Evolutionary conservation across 2,113 vertebrate species (phyloP).

Genomic region (Archilochus colubris): DNA sequence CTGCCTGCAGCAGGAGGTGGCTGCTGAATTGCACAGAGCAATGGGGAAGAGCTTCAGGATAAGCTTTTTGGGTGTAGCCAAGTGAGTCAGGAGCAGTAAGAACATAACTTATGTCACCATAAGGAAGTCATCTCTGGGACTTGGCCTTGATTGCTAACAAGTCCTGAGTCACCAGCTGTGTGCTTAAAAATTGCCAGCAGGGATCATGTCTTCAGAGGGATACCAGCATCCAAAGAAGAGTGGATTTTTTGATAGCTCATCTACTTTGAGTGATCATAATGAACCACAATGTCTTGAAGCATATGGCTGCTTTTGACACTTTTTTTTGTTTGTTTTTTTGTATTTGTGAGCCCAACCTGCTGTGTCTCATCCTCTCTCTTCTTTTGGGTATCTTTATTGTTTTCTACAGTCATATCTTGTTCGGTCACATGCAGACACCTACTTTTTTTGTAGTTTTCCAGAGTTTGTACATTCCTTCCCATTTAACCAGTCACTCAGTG

Average conservation of each 20-base stretch:
- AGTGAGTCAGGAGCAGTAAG: background rate
- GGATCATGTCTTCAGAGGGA: background rate
- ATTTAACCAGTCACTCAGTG: background rate
- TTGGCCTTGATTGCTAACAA: background rate
- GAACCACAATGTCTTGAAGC: background rate
- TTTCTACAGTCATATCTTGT: constrained; percentile 1
- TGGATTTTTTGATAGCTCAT: background rate
- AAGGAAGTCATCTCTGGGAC: background rate
- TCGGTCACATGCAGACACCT: constrained; percentile 66
- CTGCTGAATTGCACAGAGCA: background rate
- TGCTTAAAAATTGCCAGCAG: background rate
- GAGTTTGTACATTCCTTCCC: constrained; percentile 2
- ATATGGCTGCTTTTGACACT: background rate
- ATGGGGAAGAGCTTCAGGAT: background rate
- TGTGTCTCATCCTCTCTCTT: background rate
- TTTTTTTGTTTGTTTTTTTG: background rate
- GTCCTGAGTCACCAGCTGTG: background rate
- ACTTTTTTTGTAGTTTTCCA: constrained; percentile 33
- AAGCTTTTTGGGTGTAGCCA: background rate
- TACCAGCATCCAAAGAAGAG: background rate
- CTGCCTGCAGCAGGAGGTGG: background rate
- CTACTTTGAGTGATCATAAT: background rate
- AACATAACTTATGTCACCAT: rapidly evolving
- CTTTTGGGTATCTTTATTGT: constrained; percentile 11
- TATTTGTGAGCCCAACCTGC: background rate